These are phyloP conservation scores for Thereuonema tuberculata DNA, from an alignment of 1,140 invertebrate species.

Conservation along the genomic window DNA sequence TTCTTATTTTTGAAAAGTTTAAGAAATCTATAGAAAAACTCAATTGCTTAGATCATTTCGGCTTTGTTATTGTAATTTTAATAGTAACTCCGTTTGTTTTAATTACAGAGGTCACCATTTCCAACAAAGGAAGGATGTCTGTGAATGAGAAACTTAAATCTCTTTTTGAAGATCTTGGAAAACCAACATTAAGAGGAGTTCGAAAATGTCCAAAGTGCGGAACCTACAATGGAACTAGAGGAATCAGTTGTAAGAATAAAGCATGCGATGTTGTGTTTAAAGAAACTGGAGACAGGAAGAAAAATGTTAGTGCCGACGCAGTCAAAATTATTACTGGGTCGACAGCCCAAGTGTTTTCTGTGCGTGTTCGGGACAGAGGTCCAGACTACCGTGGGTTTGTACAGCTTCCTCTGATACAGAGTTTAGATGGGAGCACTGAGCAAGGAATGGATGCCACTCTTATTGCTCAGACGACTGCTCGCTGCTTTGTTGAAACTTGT, in stretches of 20 bases:
- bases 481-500: conserved; percentile 53
- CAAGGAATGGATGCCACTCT: conserved; percentile 33
- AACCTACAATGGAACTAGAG: conserved; percentile 57
- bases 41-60: too few relatives aligned
- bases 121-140: too few relatives aligned
- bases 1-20: too few relatives aligned
- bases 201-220: conserved; percentile 65
- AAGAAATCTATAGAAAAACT: too few relatives aligned
- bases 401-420: conserved; percentile 43
- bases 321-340: conserved; percentile 51
- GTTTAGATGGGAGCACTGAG: conserved; percentile 33
- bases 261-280: conserved; percentile 55
- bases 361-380: conserved; percentile 48
- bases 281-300: conserved; percentile 45
- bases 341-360: conserved; percentile 46
- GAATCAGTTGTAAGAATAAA: conserved; percentile 60
- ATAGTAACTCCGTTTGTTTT: too few relatives aligned
- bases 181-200: conserved; percentile 51
- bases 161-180: conserved; percentile 47
- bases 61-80: too few relatives aligned
- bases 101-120: too few relatives aligned
- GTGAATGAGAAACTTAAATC: conserved; percentile 30
- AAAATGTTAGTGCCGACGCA: conserved; percentile 46
- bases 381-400: conserved; percentile 61
- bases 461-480: conserved; percentile 37